These are phyloP conservation scores for Nicator chloris DNA, from an alignment of 2,113 vertebrate species.

Conservation along the genomic window DNA sequence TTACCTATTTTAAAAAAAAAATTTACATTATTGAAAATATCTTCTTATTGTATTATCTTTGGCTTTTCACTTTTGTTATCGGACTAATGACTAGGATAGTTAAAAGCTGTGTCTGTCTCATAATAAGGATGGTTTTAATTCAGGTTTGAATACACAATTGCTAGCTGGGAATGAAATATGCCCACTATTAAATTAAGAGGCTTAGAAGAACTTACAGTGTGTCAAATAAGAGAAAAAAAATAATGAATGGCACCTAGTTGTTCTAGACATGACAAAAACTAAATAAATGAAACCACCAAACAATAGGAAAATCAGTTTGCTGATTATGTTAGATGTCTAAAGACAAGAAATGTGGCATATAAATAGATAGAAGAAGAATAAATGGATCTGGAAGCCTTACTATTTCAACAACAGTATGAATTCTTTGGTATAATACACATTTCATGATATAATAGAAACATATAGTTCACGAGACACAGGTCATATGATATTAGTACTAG, in stretches of 20 bases:
- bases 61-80: background rate
- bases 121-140: background rate
- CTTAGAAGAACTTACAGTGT: background rate
- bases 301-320: background rate
- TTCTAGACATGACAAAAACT: background rate
- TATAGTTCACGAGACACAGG: background rate
- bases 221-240: background rate
- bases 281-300: background rate
- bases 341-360: background rate
- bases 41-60: background rate
- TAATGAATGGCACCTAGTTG: background rate
- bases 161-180: background rate
- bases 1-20: background rate
- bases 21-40: background rate
- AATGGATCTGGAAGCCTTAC: background rate
- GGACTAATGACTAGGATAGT: background rate
- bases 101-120: background rate
- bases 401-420: background rate
- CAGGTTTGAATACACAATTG: background rate
- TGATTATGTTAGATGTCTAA: background rate
- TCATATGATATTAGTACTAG: background rate
- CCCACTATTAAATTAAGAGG: background rate
- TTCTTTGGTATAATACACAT: background rate
- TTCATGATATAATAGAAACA: background rate
- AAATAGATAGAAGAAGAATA: background rate